phyloP scores from a whole-genome alignment of 2,113 vertebrate genomes.

The Siphamia tubifer region DNA sequence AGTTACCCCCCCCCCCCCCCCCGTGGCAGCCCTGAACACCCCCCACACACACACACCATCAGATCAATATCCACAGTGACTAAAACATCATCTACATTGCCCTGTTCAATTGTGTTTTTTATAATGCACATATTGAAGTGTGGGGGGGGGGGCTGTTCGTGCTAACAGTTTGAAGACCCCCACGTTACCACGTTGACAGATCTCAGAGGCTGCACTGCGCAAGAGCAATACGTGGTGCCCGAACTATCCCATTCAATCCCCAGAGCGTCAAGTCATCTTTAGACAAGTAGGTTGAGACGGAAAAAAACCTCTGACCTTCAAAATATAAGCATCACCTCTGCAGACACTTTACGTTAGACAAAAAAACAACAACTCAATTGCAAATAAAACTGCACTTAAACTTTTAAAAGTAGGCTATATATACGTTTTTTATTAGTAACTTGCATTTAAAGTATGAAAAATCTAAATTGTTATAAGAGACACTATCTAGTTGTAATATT shows the following conservation, averaged over 20 bases:
- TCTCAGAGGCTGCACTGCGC: slow-evolving; percentile 62
- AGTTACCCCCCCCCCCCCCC: too few relatives aligned
- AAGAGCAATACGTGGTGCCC: slow-evolving; percentile 71
- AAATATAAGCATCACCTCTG: too few relatives aligned
- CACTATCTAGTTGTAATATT: too few relatives aligned
- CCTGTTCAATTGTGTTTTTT: neutral
- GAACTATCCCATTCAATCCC: slow-evolving; percentile 35
- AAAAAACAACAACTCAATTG: too few relatives aligned
- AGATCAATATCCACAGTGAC: neutral
- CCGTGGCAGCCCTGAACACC: neutral
- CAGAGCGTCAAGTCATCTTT: neutral
- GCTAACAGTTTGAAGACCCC: slow-evolving; percentile 38
- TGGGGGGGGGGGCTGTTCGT: neutral
- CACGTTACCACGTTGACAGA: slow-evolving; percentile 79
- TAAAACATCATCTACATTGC: neutral
- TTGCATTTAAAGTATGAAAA: too few relatives aligned
- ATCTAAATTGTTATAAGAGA: too few relatives aligned
- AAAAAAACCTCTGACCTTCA: neutral
- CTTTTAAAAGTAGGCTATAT: too few relatives aligned
- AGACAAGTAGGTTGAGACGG: neutral
- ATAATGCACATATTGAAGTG: neutral
- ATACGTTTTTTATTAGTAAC: too few relatives aligned
- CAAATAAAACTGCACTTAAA: too few relatives aligned
- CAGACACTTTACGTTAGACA: too few relatives aligned
- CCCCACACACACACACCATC: neutral